Percentiles rank a stretch among this genome's conserved stretches.
These are phyloP conservation scores for Scomber scombrus DNA, from an alignment of 2,113 vertebrate genomes.

Conservation along the genomic window DNA sequence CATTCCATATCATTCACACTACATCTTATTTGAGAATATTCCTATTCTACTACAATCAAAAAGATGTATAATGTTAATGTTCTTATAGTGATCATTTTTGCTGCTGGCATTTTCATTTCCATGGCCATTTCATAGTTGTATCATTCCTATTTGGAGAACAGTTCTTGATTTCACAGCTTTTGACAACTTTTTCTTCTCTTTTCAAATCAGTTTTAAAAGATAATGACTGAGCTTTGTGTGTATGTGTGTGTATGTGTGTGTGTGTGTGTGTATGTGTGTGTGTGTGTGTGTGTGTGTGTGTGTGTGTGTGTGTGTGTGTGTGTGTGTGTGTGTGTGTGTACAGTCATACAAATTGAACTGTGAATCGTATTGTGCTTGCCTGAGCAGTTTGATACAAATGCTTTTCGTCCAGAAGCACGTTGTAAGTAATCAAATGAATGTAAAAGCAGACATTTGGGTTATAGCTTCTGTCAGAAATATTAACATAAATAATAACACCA, in stretches of 20 bases:
- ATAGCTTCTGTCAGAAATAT: not conserved
- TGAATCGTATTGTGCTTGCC: slow-evolving; percentile 21
- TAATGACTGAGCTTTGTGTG: not conserved
- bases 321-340: not conserved
- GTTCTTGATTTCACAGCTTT: slow-evolving; percentile 21
- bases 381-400: slow-evolving; percentile 40
- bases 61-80: not conserved
- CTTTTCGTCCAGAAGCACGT: slow-evolving; percentile 36
- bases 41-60: not conserved
- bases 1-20: not conserved
- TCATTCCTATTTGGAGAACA: slow-evolving; percentile 33
- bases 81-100: not conserved
- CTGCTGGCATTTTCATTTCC: slow-evolving; percentile 2
- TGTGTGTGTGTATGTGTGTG: too few relatives aligned
- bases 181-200: slow-evolving; percentile 7
- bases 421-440: slow-evolving; percentile 21
- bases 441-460: not conserved
- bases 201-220: slow-evolving; percentile 27
- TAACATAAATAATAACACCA: too few relatives aligned
- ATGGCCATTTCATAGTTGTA: slow-evolving; percentile 22
- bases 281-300: not conserved
- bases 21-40: not conserved
- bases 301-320: too few relatives aligned
- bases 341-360: slow-evolving; percentile 11
- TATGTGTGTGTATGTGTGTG: too few relatives aligned